phyloP scores from a whole-genome alignment of 2,888 invertebrate genomes.

The Xylota segnis region DNA sequence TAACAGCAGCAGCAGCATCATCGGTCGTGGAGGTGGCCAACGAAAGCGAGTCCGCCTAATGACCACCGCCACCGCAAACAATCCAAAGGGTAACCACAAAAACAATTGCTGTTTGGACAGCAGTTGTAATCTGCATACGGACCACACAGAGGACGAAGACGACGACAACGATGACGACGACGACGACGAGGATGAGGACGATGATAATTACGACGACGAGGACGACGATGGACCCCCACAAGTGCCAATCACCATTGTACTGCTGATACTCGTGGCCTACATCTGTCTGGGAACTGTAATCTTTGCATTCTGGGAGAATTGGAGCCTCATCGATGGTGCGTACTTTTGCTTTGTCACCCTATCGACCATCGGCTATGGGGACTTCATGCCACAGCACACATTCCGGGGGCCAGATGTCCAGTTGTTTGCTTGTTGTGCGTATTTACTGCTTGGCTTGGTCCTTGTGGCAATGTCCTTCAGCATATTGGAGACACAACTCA shows the following conservation, averaged over 20 bases:
- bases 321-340: slow-evolving; percentile 92
- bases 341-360: slow-evolving; percentile 94
- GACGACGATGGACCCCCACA: slow-evolving; percentile 78
- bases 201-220: slow-evolving; percentile 60
- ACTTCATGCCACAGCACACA: slow-evolving; percentile 87
- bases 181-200: slow-evolving; percentile 74
- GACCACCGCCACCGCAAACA: slow-evolving; percentile 54
- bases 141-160: slow-evolving; percentile 74
- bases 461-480: slow-evolving; percentile 94
- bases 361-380: slow-evolving; percentile 93
- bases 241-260: slow-evolving; percentile 88
- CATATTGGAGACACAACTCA: slow-evolving; percentile 92
- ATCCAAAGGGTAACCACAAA: slow-evolving; percentile 59
- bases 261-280: slow-evolving; percentile 90
- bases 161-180: slow-evolving; percentile 56
- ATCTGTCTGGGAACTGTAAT: slow-evolving; percentile 91
- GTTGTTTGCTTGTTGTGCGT: slow-evolving; percentile 91
- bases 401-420: slow-evolving; percentile 86
- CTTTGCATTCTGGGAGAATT: slow-evolving; percentile 92
- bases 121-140: slow-evolving; percentile 72
- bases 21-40: slow-evolving; percentile 56
- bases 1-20: slow-evolving; percentile 67
- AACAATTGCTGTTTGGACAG: slow-evolving; percentile 71
- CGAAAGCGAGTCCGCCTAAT: slow-evolving; percentile 72
- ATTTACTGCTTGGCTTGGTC: slow-evolving; percentile 91